These are phyloP conservation scores for Larimichthys polyactis DNA, from an alignment of 2,113 vertebrate genomes.

Conservation along the genomic window DNA sequence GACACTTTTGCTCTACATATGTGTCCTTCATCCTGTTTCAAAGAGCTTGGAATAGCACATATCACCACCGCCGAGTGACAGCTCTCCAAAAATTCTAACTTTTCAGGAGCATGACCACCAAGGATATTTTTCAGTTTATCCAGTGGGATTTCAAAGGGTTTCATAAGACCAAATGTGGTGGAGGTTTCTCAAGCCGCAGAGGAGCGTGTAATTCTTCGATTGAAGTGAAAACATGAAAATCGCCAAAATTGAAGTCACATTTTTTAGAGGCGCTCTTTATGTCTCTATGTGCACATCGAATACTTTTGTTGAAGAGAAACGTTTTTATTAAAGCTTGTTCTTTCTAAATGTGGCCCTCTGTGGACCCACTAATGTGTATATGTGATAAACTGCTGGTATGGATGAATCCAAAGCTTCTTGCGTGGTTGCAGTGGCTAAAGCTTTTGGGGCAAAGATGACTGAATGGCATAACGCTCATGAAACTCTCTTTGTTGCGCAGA, in stretches of 20 bases:
- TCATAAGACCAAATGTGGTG: constrained; percentile 35
- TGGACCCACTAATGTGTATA: not conserved
- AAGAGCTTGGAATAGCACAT: not conserved
- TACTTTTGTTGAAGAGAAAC: not conserved
- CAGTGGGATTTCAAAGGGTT: constrained; percentile 54
- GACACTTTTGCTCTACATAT: not conserved
- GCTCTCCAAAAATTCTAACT: not conserved
- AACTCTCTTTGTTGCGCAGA: constrained; percentile 10
- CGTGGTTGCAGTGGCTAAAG: not conserved
- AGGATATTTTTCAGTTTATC: constrained; percentile 47
- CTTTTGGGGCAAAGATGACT: not conserved
- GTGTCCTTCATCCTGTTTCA: not conserved
- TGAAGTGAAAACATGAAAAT: constrained; percentile 49
- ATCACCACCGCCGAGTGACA: not conserved
- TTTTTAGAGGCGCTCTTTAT: not conserved
- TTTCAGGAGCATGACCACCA: constrained; percentile 11
- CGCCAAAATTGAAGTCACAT: constrained; percentile 26
- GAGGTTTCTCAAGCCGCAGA: constrained; percentile 39
- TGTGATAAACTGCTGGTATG: constrained; percentile 17
- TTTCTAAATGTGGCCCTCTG: not conserved
- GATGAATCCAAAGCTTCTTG: not conserved
- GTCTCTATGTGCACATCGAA: constrained; percentile 5
- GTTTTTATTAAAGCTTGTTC: not conserved
- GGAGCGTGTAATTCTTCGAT: constrained; percentile 14
- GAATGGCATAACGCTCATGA: not conserved